Evolutionary conservation across 2,797 vertebrate genomes (phyloP).

Genomic region (Lateolabrax maculatus): DNA sequence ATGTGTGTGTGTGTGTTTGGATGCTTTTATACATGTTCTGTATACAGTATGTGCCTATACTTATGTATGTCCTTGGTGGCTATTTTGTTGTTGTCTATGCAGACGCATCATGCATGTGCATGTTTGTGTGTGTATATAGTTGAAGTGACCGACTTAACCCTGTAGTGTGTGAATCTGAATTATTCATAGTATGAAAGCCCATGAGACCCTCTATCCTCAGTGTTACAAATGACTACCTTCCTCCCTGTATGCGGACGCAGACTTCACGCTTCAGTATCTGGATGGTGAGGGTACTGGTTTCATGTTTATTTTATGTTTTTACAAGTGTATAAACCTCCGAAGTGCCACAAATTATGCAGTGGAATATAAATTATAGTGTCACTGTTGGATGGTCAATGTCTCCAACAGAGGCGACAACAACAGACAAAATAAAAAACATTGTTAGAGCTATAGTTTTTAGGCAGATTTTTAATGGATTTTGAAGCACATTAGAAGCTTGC

Average conservation of each 20-base stretch:
- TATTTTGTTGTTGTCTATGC: slow-evolving; percentile 44
- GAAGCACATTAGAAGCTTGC: slow-evolving; percentile 4
- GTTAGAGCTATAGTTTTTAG: slow-evolving; percentile 12
- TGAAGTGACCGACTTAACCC: slow-evolving; percentile 72
- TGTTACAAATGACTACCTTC: slow-evolving; percentile 76
- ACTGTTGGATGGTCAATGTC: slow-evolving; percentile 29
- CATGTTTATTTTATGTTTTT: slow-evolving; percentile 71
- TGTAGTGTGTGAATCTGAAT: slow-evolving; percentile 68
- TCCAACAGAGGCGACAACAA: background rate
- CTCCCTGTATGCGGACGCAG: slow-evolving; percentile 33
- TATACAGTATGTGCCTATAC: background rate
- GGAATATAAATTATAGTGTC: slow-evolving; percentile 45
- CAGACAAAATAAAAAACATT: slow-evolving; percentile 6
- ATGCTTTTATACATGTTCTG: background rate
- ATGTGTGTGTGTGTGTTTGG: slow-evolving; percentile 8
- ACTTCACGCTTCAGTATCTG: slow-evolving; percentile 55
- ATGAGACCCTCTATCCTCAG: slow-evolving; percentile 63
- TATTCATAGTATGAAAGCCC: slow-evolving; percentile 73
- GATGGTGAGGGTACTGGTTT: slow-evolving; percentile 24
- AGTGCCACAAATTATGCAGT: slow-evolving; percentile 35
- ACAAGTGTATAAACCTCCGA: slow-evolving; percentile 54
- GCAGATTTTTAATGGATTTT: slow-evolving; percentile 29
- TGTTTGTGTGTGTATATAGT: slow-evolving; percentile 39
- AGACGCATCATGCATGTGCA: slow-evolving; percentile 17
- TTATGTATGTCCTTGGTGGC: slow-evolving; percentile 38